Evolutionary conservation across 2,888 invertebrate species (phyloP), one percentile per base, ranked within the genome.

Genomic region (Helicoverpa assulta): DNA sequence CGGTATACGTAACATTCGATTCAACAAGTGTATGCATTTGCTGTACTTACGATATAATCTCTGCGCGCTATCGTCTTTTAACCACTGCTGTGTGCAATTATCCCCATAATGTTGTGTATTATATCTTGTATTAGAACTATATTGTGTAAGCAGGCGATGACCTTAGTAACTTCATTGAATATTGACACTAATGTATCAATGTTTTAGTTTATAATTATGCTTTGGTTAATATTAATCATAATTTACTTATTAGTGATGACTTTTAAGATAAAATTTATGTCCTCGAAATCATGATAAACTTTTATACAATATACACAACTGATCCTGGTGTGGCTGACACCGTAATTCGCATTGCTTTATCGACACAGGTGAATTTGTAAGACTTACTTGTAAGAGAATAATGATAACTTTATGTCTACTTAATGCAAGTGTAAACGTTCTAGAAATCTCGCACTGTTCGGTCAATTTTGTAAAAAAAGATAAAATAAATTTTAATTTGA

Each of bases 381-480:
- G 95, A 95, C 93, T 95, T 94, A 95, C 93, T 91, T 94, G 92
- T 95, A 95, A 95, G 95, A 90, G 91, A 92, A 93, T 94, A 92
- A 94, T 92, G 90, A 92, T 95, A 94, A 93, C 93, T 94, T 92
- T 94, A 94, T 95, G 94, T 95, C 95, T 95, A 95, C 95, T 95
- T 95, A 95, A 95, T 94, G 95, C 95, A 95, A 95, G 94, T 95
- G 95, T 95, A 95, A 95, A 95, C 95, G 93, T 95, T 94, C 93
- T 95, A 95, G 95, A 95, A 95, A 95, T 95, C 95, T 95, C 95
- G 95, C 95, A 95, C 95, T 95, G 95, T 95, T 95, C 95, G 95
- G 95, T 95, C 95, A 95, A 95, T 95, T 95, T 95, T 95, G 94
- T 95, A 94, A 94, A 94, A 93, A 93, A 95, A 95, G 26, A 93